Conservation (phyloP, 2,888 invertebrate species). For the Colostygia pectinataria region DNA sequence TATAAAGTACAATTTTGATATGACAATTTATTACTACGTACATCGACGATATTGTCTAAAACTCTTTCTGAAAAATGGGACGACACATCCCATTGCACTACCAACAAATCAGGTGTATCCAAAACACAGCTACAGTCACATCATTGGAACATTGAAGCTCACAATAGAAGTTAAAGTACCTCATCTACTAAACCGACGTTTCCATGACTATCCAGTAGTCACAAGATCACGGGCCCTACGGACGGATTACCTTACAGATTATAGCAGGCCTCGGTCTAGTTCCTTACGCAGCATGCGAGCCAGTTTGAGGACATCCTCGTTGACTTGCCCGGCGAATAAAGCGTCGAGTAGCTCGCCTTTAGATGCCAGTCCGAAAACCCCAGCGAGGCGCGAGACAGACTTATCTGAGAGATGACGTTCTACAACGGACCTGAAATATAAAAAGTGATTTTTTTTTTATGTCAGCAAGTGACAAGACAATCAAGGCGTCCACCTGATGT, state of each 20-base stretch:
- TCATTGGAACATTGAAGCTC: neutral
- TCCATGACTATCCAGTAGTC: slow-evolving; percentile 23
- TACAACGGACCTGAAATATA: slow-evolving; percentile 85
- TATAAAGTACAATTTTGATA: neutral
- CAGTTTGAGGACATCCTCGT: slow-evolving; percentile 71
- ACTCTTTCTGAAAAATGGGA: slow-evolving; percentile 1
- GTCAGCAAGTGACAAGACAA: too few species aligned
- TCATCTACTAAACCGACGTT: neutral
- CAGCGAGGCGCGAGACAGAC: slow-evolving; percentile 89
- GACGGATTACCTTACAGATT: slow-evolving; percentile 63
- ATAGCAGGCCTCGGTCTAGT: slow-evolving; percentile 73
- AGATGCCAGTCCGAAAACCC: slow-evolving; percentile 85
- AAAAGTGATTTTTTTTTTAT: too few species aligned
- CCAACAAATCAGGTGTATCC: slow-evolving; percentile 8
- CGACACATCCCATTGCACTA: slow-evolving; percentile 2
- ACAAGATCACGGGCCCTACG: slow-evolving; percentile 38
- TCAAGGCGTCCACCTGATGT: too few species aligned
- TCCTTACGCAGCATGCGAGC: slow-evolving; percentile 76
- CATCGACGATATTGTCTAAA: slow-evolving; percentile 1
- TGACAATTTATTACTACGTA: neutral
- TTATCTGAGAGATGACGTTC: slow-evolving; percentile 93
- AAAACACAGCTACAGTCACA: slow-evolving; percentile 5
- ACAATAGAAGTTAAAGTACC: neutral
- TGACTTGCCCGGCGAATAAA: slow-evolving; percentile 69
- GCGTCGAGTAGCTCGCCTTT: slow-evolving; percentile 72